Percentiles rank a stretch among this genome's conserved stretches.
Conservation (phyloP, 2,888 invertebrate species). For the Congeria kusceri region DNA sequence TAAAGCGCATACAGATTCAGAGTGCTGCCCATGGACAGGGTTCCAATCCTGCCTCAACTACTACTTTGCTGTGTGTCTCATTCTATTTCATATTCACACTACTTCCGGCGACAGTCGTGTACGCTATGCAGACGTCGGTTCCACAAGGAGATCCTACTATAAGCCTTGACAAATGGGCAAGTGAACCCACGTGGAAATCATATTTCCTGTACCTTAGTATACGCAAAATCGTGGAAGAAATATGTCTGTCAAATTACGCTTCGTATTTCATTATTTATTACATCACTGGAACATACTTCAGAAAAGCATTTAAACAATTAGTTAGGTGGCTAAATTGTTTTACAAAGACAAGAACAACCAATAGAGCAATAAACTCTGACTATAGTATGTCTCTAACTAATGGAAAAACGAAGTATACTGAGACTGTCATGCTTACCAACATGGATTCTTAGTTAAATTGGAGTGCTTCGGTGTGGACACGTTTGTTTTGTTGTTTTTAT, state of each 20-base stretch:
- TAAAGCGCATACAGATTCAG: constrained; percentile 75
- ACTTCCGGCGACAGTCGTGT: constrained; percentile 84
- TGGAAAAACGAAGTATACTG: constrained; percentile 49
- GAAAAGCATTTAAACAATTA: constrained; percentile 73
- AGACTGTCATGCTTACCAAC: constrained; percentile 46
- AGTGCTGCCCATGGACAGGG: constrained; percentile 69
- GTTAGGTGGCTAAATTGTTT: constrained; percentile 45
- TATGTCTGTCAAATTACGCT: constrained; percentile 84
- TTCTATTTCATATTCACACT: constrained; percentile 85
- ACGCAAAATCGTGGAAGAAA: constrained; percentile 79
- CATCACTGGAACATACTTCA: constrained; percentile 82
- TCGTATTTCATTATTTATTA: constrained; percentile 84
- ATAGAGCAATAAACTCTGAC: constrained; percentile 41
- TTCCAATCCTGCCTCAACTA: constrained; percentile 80
- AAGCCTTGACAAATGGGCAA: constrained; percentile 64
- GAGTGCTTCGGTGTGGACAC: no score
- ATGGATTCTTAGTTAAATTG: background rate
- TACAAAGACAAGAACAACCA: constrained; percentile 25
- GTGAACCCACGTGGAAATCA: constrained; percentile 78
- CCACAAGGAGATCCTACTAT: constrained; percentile 68
- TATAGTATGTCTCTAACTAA: constrained; percentile 53
- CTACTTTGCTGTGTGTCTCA: constrained; percentile 84
- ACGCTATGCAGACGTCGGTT: constrained; percentile 76
- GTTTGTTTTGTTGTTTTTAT: no score
- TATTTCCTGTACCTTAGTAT: constrained; percentile 79